Base-by-base conservation (phyloP, 2,888 invertebrate genomes). In the Holacanthella duospinosa region DNA sequence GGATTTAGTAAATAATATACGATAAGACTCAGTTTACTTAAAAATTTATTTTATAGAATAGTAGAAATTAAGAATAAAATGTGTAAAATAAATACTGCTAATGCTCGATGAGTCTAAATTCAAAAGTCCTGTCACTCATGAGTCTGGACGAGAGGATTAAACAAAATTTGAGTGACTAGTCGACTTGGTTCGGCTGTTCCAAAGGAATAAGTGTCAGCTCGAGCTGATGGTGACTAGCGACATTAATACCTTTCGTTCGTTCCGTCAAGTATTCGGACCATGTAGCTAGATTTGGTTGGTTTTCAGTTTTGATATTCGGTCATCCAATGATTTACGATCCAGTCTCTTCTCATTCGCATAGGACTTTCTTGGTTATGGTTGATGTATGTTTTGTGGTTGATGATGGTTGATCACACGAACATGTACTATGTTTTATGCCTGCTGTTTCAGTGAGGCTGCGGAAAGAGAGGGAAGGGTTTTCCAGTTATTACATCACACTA, bases 231-330 rank as follows among this genome's bases (percentile, higher is more conserved):
- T 3, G 66, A 68, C 1, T 60, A 60, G 9, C 66, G 48, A 9
- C 78, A 81, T 59, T 89, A 48, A 69, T 69, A 61, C 68, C 68
- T 55, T 70, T 72, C 48, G 68, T 60, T 57, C 66, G 65, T 64
- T 71, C 71, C 4, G 68, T 68, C 59, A 71, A 66, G 61, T 72
- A 68, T 56, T 70, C 70, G 1, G 72, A 70, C 71, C 68, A 69
- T 28, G 65, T 65, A 1, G 68, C 91, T 59, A 94, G 86, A 75
- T 95, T 93, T 61, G 91, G 90, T 79, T 90, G 90, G 80, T 96
- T 96, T 76, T 92, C 89, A 75, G 75, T 62, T 80, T 77, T 62
- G 77, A 77, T 66, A 80, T 80, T 59, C 78, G 75, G 62, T 79
- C 77, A 65, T 77, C 76, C 21, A 80, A 64, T 63, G 75, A 76